Conservation (phyloP, 2,797 vertebrate genomes). For the Crax fasciolata region DNA sequence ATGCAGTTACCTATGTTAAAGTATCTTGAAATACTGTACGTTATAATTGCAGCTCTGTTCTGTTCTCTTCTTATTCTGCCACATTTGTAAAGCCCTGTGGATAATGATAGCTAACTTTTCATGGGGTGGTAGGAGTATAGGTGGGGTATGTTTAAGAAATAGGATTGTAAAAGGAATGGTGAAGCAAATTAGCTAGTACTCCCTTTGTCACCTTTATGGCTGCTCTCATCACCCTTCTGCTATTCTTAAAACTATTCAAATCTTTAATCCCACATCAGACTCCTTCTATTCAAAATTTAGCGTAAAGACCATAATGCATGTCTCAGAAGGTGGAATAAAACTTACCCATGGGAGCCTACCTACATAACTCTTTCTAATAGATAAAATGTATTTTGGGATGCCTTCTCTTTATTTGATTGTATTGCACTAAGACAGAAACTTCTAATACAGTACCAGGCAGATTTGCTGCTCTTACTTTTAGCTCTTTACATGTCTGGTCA, state of each 20-base stretch:
- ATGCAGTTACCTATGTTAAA: conserved; percentile 56
- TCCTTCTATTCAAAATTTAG: conserved; percentile 45
- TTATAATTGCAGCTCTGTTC: conserved; percentile 34
- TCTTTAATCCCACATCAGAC: conserved; percentile 26
- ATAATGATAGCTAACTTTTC: conserved; percentile 57
- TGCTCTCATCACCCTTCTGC: not conserved
- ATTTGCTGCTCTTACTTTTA: not conserved
- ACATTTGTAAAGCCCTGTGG: conserved; percentile 5
- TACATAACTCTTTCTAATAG: not conserved
- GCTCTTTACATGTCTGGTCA: conserved; percentile 3
- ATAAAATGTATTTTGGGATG: not conserved
- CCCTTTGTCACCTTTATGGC: not conserved
- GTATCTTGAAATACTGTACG: conserved; percentile 30
- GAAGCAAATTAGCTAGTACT: conserved; percentile 27
- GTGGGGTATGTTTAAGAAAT: conserved; percentile 33
- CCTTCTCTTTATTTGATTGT: not conserved
- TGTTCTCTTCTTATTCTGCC: conserved; percentile 45
- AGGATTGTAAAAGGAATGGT: not conserved
- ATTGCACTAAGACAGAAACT: conserved; percentile 2
- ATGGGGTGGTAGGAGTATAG: not conserved
- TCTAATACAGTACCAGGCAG: not conserved
- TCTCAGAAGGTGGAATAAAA: conserved; percentile 10
- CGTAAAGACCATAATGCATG: not conserved
- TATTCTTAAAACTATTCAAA: conserved; percentile 37
- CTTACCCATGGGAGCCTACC: not conserved